phyloP scores from a whole-genome alignment of 2,113 vertebrate species.

The Phoenicopterus ruber region DNA sequence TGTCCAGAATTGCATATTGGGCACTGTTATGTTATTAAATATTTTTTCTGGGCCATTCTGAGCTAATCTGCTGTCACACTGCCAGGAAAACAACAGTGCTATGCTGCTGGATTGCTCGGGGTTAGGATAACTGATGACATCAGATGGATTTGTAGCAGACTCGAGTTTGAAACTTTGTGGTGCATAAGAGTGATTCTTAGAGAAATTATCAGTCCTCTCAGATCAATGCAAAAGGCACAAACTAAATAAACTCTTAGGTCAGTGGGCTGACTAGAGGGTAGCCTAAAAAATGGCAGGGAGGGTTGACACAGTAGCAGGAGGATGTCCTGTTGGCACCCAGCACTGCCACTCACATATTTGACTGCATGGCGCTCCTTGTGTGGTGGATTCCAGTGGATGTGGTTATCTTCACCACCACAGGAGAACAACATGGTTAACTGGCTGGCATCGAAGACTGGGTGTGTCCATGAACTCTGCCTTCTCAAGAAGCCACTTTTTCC shows the following conservation, averaged over 20 bases:
- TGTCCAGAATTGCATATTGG: background rate
- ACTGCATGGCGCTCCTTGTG: background rate
- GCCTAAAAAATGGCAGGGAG: background rate
- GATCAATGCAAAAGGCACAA: background rate
- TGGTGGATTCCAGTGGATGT: background rate
- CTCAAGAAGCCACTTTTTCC: background rate
- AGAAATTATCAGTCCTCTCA: background rate
- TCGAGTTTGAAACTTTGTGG: background rate
- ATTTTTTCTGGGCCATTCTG: constrained; percentile 45
- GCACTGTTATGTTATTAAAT: constrained; percentile 46
- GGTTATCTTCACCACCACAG: background rate
- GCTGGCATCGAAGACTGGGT: background rate
- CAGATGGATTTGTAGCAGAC: background rate
- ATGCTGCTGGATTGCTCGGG: background rate
- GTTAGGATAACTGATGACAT: constrained; percentile 57
- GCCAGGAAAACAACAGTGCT: constrained; percentile 44
- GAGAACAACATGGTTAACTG: background rate
- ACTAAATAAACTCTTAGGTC: background rate
- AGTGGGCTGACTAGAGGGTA: background rate
- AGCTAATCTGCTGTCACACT: constrained; percentile 31
- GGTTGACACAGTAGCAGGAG: background rate
- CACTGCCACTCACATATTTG: background rate
- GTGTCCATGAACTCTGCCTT: background rate
- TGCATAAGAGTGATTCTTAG: background rate
- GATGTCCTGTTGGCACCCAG: background rate